Conservation (phyloP, 2,113 vertebrate species). For the Lates calcarifer region DNA sequence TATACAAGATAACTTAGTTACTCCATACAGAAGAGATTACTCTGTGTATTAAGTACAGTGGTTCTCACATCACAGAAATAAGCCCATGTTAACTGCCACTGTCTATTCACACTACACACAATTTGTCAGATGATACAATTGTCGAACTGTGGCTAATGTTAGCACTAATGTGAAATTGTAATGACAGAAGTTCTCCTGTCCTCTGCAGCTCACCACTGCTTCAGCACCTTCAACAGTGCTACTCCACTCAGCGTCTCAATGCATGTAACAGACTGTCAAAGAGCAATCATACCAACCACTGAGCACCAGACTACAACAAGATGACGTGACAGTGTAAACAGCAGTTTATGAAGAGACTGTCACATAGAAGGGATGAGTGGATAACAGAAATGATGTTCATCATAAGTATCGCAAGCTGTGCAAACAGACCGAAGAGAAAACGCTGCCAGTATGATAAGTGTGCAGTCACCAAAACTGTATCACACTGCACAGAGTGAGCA, state of each 20-base stretch:
- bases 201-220: slow-evolving; percentile 6
- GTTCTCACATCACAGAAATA: neutral
- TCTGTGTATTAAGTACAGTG: neutral
- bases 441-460: neutral
- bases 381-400: slow-evolving; percentile 5
- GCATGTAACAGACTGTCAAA: slow-evolving; percentile 26
- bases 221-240: slow-evolving; percentile 9
- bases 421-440: neutral
- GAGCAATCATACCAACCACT: slow-evolving; percentile 45
- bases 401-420: slow-evolving; percentile 7
- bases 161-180: neutral
- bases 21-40: neutral
- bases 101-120: neutral
- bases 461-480: neutral
- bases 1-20: neutral
- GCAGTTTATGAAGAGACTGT: slow-evolving; percentile 24
- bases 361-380: neutral
- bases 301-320: slow-evolving; percentile 38
- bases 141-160: neutral
- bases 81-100: neutral
- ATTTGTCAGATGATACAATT: neutral
- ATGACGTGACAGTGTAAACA: slow-evolving; percentile 18
- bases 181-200: neutral
- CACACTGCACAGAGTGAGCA: neutral
- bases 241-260: slow-evolving; percentile 16